These are phyloP conservation scores for Amblyteles armatorius DNA, from an alignment of 2,888 invertebrate genomes.

Conservation along the genomic window DNA sequence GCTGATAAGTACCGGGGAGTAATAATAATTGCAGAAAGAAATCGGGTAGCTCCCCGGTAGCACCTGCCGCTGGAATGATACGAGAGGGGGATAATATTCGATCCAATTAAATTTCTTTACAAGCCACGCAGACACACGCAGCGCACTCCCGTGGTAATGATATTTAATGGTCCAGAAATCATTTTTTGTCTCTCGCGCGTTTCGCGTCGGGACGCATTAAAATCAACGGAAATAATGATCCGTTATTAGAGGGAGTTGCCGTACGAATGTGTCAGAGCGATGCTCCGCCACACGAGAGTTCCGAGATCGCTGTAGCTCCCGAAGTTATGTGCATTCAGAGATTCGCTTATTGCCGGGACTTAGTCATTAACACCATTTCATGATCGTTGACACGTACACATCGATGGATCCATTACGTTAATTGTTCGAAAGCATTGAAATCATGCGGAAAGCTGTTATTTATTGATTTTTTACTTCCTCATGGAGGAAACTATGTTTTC, in stretches of 20 bases:
- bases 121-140: conserved; percentile 8
- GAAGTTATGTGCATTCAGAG: conserved; percentile 37
- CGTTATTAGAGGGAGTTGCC: conserved; percentile 62
- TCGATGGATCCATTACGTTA: conserved; percentile 57
- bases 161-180: conserved; percentile 61
- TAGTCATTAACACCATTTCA: conserved; percentile 54
- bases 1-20: conserved; percentile 17
- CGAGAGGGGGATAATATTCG: conserved; percentile 46
- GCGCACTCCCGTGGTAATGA: conserved; percentile 49
- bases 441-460: not conserved
- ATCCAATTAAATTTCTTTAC: conserved; percentile 60
- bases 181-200: conserved; percentile 61
- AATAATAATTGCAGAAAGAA: conserved; percentile 58
- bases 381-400: conserved; percentile 58
- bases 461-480: too few species aligned
- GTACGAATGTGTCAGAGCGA: not conserved
- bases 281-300: conserved; percentile 32
- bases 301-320: conserved; percentile 61
- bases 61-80: conserved; percentile 32
- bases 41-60: conserved; percentile 11
- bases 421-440: conserved; percentile 45
- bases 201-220: conserved; percentile 58
- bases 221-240: conserved; percentile 70
- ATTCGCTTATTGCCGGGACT: conserved; percentile 64
- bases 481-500: too few species aligned